phyloP scores from a whole-genome alignment of 2,888 invertebrate genomes.

The Tenthredo mesomela region DNA sequence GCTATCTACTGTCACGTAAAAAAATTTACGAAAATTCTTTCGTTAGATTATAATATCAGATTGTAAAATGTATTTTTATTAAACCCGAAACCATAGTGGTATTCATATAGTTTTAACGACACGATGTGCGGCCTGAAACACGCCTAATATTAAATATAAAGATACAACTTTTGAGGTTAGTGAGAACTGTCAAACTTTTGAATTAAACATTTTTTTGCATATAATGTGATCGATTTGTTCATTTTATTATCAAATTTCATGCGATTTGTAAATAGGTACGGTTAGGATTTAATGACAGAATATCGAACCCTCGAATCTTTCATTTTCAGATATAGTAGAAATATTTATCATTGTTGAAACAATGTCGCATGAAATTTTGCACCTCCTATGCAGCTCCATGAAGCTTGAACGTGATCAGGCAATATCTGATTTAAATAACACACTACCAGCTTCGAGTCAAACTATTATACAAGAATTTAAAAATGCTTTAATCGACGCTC shows the following conservation, averaged over 20 bases:
- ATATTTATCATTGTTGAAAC: slow-evolving; percentile 4
- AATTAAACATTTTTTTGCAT: slow-evolving; percentile 46
- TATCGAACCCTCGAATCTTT: neutral
- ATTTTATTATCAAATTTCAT: neutral
- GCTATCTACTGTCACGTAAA: slow-evolving; percentile 49
- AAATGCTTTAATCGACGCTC: slow-evolving; percentile 57
- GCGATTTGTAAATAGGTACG: neutral
- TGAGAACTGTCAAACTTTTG: slow-evolving; percentile 40
- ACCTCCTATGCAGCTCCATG: slow-evolving; percentile 61
- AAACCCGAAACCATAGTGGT: neutral
- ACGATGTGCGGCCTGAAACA: neutral
- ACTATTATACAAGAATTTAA: slow-evolving; percentile 58
- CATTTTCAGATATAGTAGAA: slow-evolving; percentile 8
- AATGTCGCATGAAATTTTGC: slow-evolving; percentile 57
- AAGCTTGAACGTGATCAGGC: slow-evolving; percentile 65
- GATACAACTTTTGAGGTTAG: slow-evolving; percentile 43
- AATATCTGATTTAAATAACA: slow-evolving; percentile 61
- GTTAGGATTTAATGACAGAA: neutral
- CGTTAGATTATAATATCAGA: neutral
- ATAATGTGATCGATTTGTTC: neutral
- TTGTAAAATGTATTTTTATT: slow-evolving; percentile 17
- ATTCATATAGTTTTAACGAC: neutral
- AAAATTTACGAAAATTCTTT: slow-evolving; percentile 44
- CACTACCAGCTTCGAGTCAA: slow-evolving; percentile 53
- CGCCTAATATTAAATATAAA: slow-evolving; percentile 8